These are phyloP conservation scores for Caenorhabditis zanzibari DNA, from an alignment of 2,888 invertebrate species.

Conservation along the genomic window DNA sequence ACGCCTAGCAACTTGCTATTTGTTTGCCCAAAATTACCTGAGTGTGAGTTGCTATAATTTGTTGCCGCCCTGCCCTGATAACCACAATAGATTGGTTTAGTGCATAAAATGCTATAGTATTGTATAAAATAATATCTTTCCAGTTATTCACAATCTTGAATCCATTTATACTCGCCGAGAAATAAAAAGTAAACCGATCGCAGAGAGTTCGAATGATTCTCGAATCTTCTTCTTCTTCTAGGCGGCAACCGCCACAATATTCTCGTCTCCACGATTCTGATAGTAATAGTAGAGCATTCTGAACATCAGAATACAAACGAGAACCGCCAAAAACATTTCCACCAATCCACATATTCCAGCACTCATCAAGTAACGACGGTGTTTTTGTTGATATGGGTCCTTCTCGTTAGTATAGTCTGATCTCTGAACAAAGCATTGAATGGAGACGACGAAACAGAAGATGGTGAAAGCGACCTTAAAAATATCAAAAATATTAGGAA, in stretches of 20 bases:
- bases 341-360: neutral
- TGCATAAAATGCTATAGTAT: neutral
- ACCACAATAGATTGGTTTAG: too few relatives aligned
- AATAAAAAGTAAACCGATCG: too few relatives aligned
- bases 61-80: too few relatives aligned
- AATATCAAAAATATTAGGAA: neutral
- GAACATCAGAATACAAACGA: constrained; percentile 22
- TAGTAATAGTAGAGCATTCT: constrained; percentile 26
- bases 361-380: neutral
- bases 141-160: too few relatives aligned
- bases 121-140: too few relatives aligned
- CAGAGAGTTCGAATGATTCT: neutral
- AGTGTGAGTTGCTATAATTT: too few relatives aligned
- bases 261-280: constrained; percentile 1
- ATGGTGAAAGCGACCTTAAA: constrained; percentile 31
- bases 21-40: too few relatives aligned
- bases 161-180: too few relatives aligned
- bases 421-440: constrained; percentile 2
- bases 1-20: too few relatives aligned
- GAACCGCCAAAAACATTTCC: constrained; percentile 2
- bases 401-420: neutral
- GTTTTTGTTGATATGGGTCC: too few relatives aligned
- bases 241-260: constrained; percentile 1
- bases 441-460: constrained; percentile 4
- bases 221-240: neutral